A percentile compares a stretch with the other conserved stretches of the same genome.
phyloP scores from a whole-genome alignment of 2,888 invertebrate species.

The Lithosia quadra region DNA sequence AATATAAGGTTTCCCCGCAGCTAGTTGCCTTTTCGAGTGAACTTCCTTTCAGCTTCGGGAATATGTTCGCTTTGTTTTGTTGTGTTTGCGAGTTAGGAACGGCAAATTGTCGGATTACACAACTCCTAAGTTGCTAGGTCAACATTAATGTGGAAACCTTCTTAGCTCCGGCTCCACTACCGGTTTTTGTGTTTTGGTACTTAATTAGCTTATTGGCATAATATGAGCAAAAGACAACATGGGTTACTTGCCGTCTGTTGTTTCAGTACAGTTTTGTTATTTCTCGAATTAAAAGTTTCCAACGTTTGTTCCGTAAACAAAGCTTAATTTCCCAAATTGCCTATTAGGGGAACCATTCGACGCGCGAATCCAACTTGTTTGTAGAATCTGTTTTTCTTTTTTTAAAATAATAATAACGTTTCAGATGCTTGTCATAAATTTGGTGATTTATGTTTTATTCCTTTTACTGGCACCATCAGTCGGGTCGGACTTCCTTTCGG shows the following conservation, averaged over 20 bases:
- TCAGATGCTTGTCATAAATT: slow-evolving; percentile 77
- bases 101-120: slow-evolving; percentile 84
- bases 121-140: slow-evolving; percentile 82
- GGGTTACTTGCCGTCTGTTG: slow-evolving; percentile 62
- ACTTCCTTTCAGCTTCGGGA: slow-evolving; percentile 81
- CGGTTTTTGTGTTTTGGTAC: slow-evolving; percentile 69
- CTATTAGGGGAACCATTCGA: slow-evolving; percentile 64
- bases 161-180: slow-evolving; percentile 67
- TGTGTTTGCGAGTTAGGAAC: slow-evolving; percentile 83
- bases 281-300: slow-evolving; percentile 64
- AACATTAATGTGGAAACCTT: slow-evolving; percentile 74
- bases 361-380: slow-evolving; percentile 57
- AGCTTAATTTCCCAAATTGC: slow-evolving; percentile 68
- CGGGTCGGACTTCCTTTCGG: slow-evolving; percentile 76
- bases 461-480: slow-evolving; percentile 73
- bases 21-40: slow-evolving; percentile 83
- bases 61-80: slow-evolving; percentile 84
- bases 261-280: slow-evolving; percentile 62
- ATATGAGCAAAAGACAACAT: slow-evolving; percentile 65
- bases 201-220: slow-evolving; percentile 70
- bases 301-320: slow-evolving; percentile 62
- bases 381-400: slow-evolving; percentile 69
- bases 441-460: slow-evolving; percentile 79
- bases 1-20: slow-evolving; percentile 81
- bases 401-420: slow-evolving; percentile 73